Evolutionary conservation across 2,113 vertebrate species (phyloP), one percentile per base, ranked within the genome.

Genomic region (Meleagris gallopavo): DNA sequence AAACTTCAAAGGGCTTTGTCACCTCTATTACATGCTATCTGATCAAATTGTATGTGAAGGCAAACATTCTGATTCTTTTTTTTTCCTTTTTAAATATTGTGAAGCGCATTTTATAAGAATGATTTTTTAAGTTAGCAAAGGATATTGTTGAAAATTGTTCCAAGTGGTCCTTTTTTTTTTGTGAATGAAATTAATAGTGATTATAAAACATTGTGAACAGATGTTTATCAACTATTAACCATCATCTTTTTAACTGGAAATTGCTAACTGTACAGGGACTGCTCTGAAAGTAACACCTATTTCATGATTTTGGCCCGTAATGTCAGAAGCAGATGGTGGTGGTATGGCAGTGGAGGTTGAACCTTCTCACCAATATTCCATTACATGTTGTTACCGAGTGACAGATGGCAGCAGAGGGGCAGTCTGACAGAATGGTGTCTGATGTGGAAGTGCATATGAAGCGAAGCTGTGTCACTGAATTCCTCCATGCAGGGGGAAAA

Each of bases 1-100:
- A 94, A 85, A 86, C 89, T 75, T 95, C 76, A 83, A 89, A 96
- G 80, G 52, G 55, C 15, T 93, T 78, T 92, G 76, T 90, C 85
- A 86, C 80, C 87, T 90, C 87, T 84, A 46, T 94, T 97, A 77
- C 83, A 83, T 87, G 69, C 41, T 86, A 83, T 86, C 92, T 96
- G 85, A 96, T 95, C 41, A 93, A 75, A 86, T 40, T 66, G 60
- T 79, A 79, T 50, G 75, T 72, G 66, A 92, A 93, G 64, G 77
- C 54, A 86, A 95, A 89, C 27, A 58, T 57, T 30, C 30, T 70
- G 43, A 58, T 79, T n/a, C n/a, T 9, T 46, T 50, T 81, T 40
- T 40, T 75, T 81, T 70, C 32, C 41, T 70, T 10, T 69, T 89
- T 85, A 86, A 89, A 45, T 57, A 27, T 77, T 74, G 34, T 24